Base-by-base conservation (phyloP, 2,113 vertebrate genomes). In the Embiotoca jacksoni region DNA sequence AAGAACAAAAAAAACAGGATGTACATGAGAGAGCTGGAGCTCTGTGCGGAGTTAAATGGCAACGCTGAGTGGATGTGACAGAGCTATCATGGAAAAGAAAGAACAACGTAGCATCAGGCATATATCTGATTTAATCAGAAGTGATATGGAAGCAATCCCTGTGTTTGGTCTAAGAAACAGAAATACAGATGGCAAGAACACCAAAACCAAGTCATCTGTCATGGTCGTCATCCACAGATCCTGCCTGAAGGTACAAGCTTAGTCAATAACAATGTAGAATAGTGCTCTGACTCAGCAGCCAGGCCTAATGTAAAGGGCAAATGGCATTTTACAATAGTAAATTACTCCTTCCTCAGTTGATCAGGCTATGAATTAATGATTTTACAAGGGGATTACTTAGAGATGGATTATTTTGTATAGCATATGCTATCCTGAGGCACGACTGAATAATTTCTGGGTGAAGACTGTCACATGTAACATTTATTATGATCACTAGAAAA, bases 281-380 rank as follows among this genome's bases (percentile, higher is more conserved):
- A 60, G 76, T 72, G 53, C 61, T 76, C 67, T 85, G 85, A 90
- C 75, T 86, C 84, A 86, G 81, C 81, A 90, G 69, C 37, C 54
- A 37, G 39, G 44, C 75, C 30, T 65, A 75, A 85, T 80, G 72
- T 61, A 91, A 93, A 91, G 85, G 88, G 78, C 88, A 92, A 84
- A 88, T 71, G 87, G 62, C 82, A 75, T 67, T 75, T 86, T 89
- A 81, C 72, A 79, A 81, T 57, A 71, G 72, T 52, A 63, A 88
- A 83, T 91, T 13, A 80, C 72, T 84, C 69, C 53, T 81, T 76
- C 72, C 78, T 83, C 65, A 62, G 72, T 80, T 60, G 77, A 88
- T 81, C 66, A 69, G 84, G 81, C 86, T 68, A 75, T 57, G 59
- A 92, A 88, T 67, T 89, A 87, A 91, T 89, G 81, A 82, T 61